These are phyloP conservation scores for Grapholita molesta DNA, from an alignment of 1,140 invertebrate genomes.

Conservation along the genomic window DNA sequence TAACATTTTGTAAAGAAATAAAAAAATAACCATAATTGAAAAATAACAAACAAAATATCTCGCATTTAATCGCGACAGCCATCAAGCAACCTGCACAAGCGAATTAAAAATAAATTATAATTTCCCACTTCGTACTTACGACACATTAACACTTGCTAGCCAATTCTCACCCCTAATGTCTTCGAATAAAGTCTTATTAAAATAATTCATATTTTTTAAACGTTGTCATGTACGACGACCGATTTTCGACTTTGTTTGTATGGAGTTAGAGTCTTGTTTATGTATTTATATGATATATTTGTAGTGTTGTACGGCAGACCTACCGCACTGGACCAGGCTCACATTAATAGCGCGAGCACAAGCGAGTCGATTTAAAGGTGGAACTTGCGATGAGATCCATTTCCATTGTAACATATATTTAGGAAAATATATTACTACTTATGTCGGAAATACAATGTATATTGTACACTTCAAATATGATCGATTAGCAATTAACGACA, in stretches of 20 bases:
- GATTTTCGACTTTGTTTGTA: neutral
- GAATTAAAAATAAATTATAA: conserved; percentile 14
- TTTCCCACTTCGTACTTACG: conserved; percentile 1
- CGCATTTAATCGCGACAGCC: neutral
- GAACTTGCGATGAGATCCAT: too few relatives aligned
- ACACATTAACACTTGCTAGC: neutral
- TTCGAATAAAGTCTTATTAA: neutral
- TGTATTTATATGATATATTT: neutral
- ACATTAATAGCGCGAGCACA: neutral
- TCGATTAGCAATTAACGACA: too few relatives aligned
- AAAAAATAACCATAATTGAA: neutral
- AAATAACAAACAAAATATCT: neutral
- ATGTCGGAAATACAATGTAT: too few relatives aligned
- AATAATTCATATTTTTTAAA: neutral
- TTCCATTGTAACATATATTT: too few relatives aligned
- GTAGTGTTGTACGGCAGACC: neutral
- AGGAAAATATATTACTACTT: too few relatives aligned
- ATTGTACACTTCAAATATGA: too few relatives aligned
- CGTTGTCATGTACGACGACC: neutral
- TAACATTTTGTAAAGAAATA: too few relatives aligned
- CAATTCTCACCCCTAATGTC: neutral
- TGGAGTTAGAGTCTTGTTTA: neutral
- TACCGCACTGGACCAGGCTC: neutral
- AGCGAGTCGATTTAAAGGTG: neutral
- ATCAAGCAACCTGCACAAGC: neutral